Base-by-base conservation (phyloP, 2,888 invertebrate species). In the Sminthurides aquaticus region DNA sequence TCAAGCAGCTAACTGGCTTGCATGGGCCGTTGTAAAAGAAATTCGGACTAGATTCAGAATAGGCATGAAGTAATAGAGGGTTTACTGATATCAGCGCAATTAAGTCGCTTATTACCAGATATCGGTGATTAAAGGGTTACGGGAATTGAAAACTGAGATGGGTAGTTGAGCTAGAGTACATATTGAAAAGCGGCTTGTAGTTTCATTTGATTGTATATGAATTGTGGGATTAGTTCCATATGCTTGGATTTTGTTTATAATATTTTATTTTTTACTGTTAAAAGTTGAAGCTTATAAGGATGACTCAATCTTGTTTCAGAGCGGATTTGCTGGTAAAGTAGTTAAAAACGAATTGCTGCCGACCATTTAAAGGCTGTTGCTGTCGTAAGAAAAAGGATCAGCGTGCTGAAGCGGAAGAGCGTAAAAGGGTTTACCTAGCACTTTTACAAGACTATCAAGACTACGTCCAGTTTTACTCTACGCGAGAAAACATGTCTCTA, bases 401-500 rank as follows among this genome's bases (percentile, higher is more conserved):
- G 43, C 5, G 15, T 15, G 43, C 43, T 11, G 43, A 34, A 15
- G 43, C 43, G 43, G 43, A 34, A 34, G 52, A 52, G 20, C 52
- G 52, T 20, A 15, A 52, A 20, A 52, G 52, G 52, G 20, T 8
- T 5, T 52, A 52, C 52, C 5, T 20, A 52, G 52, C 18, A 5
- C 15, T 52, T 52, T 20, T 52, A 5, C 5, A 52, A 22, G 52
- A 52, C 52, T 52, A 52, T 22, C 20, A 52, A 22, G 52, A 52
- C 52, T 52, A 52, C 52, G 52, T 52, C 22, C 52, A 52, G 52
- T 52, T 52, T 20, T 52, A 52, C 52, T 52, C 52, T 8, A 52
- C 5, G 11, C 15, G 20, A 3, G 49, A 43, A 34, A 25, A 58
- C 24, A 61, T 66, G 63, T 66, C 71, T 28, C 56, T 71, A 8